phyloP scores from a whole-genome alignment of 2,113 vertebrate genomes.

The Platysteira castanea region DNA sequence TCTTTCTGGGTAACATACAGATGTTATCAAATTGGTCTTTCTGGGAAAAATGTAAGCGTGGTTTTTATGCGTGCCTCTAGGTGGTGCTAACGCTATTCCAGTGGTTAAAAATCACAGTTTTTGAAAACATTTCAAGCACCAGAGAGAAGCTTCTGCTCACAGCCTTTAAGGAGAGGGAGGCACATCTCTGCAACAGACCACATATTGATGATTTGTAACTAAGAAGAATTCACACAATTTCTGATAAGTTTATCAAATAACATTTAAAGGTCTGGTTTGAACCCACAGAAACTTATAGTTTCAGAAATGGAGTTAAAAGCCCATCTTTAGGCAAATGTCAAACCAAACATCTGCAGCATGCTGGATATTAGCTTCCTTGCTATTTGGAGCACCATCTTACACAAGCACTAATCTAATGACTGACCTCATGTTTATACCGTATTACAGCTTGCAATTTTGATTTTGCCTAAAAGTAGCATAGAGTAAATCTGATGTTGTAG shows the following conservation, averaged over 20 bases:
- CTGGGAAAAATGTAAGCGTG: neutral
- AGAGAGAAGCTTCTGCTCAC: neutral
- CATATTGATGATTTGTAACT: neutral
- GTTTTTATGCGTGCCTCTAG: neutral
- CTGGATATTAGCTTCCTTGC: neutral
- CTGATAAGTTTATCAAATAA: neutral
- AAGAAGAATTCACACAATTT: neutral
- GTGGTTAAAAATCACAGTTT: neutral
- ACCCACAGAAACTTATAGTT: neutral
- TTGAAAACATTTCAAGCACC: neutral
- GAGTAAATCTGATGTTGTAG: neutral
- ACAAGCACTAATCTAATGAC: neutral
- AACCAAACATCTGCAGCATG: neutral
- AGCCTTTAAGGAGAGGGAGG: neutral
- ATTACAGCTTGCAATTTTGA: neutral
- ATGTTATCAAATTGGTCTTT: too few relatives aligned
- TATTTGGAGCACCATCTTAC: neutral
- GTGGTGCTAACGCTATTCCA: conserved; percentile 44
- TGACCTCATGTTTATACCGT: neutral
- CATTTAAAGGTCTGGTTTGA: neutral
- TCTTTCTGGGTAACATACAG: neutral
- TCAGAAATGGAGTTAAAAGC: neutral
- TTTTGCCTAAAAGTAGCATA: neutral
- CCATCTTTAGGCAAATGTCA: neutral
- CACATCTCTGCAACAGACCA: neutral